Evolutionary conservation across 1,140 invertebrate species (phyloP).

Genomic region (Leptonema lineaticorne): DNA sequence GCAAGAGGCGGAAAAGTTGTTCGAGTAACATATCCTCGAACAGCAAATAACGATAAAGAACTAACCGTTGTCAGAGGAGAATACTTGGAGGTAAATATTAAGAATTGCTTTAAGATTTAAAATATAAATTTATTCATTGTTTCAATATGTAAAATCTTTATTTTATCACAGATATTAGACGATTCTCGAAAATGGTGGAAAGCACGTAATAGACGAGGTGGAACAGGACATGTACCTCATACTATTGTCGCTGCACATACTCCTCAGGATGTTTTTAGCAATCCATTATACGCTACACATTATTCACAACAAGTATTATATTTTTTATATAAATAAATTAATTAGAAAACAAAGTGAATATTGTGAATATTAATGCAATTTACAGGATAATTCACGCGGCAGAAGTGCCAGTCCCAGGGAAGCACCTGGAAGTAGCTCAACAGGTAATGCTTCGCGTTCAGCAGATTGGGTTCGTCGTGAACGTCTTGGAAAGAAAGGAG

Average conservation of each 20-base stretch:
- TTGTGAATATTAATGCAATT: too few relatives aligned
- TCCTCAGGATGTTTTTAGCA: conserved; percentile 68
- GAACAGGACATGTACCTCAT: conserved; percentile 93
- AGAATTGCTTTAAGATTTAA: not conserved
- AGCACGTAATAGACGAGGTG: conserved; percentile 83
- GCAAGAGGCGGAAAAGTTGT: conserved; percentile 79
- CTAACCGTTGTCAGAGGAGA: conserved; percentile 93
- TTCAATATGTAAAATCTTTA: not conserved
- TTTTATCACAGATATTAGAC: conserved; percentile 75
- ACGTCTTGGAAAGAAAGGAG: conserved; percentile 90
- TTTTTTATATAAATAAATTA: not conserved
- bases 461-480: conserved; percentile 82
- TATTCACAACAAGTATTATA: conserved; percentile 55
- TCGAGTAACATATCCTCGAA: conserved; percentile 91
- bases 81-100: conserved; percentile 77
- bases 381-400: conserved; percentile 47
- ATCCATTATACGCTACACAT: conserved; percentile 65
- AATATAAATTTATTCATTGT: too few relatives aligned
- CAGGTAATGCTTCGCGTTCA: conserved; percentile 33
- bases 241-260: conserved; percentile 86
- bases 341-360: not conserved
- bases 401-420: conserved; percentile 53
- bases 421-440: conserved; percentile 47
- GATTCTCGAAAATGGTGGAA: conserved; percentile 99
- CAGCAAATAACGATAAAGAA: conserved; percentile 98